phyloP scores from a whole-genome alignment of 2,888 invertebrate species.

The Elgonia sp. region DNA sequence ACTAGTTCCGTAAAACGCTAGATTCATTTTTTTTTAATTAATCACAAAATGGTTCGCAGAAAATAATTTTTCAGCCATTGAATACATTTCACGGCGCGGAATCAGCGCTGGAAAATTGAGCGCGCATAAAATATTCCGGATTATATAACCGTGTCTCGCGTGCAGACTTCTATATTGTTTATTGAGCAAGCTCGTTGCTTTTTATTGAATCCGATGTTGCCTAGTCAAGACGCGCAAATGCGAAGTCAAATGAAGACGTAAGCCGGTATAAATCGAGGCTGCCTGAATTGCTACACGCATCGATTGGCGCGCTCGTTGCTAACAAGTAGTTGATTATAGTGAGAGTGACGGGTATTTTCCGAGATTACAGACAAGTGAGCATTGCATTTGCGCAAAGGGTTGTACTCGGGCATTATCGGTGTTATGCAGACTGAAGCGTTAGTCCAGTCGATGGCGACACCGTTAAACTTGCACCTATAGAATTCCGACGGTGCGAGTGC shows the following conservation, averaged over 20 bases:
- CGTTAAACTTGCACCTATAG: constrained; percentile 73
- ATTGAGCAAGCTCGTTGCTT: constrained; percentile 12
- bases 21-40: too few relatives aligned
- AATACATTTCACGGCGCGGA: not conserved
- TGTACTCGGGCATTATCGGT: constrained; percentile 73
- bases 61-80: too few relatives aligned
- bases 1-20: too few relatives aligned
- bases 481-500: constrained; percentile 55
- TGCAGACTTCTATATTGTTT: constrained; percentile 22
- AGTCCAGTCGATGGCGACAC: constrained; percentile 74
- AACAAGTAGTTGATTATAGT: constrained; percentile 66
- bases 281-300: constrained; percentile 43
- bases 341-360: constrained; percentile 48
- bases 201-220: constrained; percentile 19
- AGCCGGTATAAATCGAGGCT: constrained; percentile 48
- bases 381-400: constrained; percentile 73
- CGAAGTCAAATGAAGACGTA: constrained; percentile 56
- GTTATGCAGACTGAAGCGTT: constrained; percentile 55
- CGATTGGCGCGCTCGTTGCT: constrained; percentile 56
- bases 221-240: constrained; percentile 33
- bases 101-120: constrained; percentile 5
- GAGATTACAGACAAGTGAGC: constrained; percentile 68
- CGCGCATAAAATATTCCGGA: constrained; percentile 13
- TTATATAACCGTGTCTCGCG: constrained; percentile 25
- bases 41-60: too few relatives aligned